Base-by-base conservation (phyloP, 2,888 invertebrate species). In the Arenicola marina region DNA sequence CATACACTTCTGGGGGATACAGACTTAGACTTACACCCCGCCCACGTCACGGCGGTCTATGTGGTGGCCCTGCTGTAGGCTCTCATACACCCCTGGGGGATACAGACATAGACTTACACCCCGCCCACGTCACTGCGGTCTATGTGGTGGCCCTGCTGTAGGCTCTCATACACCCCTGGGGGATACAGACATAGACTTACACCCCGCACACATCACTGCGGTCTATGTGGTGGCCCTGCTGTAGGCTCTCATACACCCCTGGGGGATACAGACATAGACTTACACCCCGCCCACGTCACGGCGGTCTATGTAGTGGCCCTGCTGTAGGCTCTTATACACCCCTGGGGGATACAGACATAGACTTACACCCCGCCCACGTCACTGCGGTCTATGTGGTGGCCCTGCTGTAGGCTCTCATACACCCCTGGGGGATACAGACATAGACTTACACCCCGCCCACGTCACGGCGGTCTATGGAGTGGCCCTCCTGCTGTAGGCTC, bases 341-440 rank as follows among this genome's bases (percentile, higher is more conserved):
- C 79, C 81, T 80, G n/a, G n/a, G n/a, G n/a, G n/a, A n/a, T n/a
- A n/a, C n/a, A n/a, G n/a, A n/a, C n/a, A n/a, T n/a, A n/a, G n/a
- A n/a, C n/a, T n/a, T n/a, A n/a, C n/a, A n/a, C n/a, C n/a, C n/a
- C 87, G 67, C 89, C 88, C 67, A 91, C 87, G 78, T 91, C 90
- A 48, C 86, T 84, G 48, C 84, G 84, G 71, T 88, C 87, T 28
- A 91, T 83, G 54, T 85, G 84, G 45, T 86, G 84, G 59, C 87
- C 87, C 45, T 85, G 82, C 71, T 89, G 88, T 51, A 91, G 82
- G 1, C 89, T 88, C 63, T 87, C 85, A 68, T 77, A 81, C 32
- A 81, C 75, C 44, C 79, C 81, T 80, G n/a, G n/a, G n/a, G n/a
- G n/a, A n/a, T n/a, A n/a, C n/a, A n/a, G n/a, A n/a, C n/a, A n/a